Evolutionary conservation across 1,140 invertebrate genomes (phyloP).

Genomic region (Oncopodura yosiiana): DNA sequence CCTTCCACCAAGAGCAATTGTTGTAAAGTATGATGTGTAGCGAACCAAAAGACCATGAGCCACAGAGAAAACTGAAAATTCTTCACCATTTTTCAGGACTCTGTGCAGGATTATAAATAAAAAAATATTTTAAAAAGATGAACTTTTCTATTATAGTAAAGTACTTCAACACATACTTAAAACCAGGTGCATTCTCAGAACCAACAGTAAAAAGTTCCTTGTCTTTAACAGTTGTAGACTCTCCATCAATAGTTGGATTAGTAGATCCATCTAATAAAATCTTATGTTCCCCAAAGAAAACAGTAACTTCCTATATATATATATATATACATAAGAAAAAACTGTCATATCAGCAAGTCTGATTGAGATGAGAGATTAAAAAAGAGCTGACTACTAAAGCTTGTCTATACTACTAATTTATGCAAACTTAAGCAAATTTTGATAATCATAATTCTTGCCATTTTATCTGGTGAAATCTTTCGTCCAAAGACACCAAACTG

Average conservation of each 20-base stretch:
- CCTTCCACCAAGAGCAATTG: constrained; percentile 11
- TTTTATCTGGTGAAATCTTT: constrained; percentile 18
- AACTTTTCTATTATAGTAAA: too few relatives aligned
- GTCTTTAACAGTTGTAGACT: neutral
- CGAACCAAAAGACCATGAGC: constrained; percentile 15
- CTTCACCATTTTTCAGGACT: constrained; percentile 20
- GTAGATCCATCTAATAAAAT: constrained; percentile 14
- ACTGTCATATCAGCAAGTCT: too few relatives aligned
- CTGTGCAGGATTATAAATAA: constrained; percentile 1
- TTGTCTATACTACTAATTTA: too few relatives aligned
- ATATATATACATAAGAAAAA: neutral
- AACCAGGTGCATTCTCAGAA: neutral
- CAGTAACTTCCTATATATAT: constrained; percentile 16
- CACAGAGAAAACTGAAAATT: constrained; percentile 5
- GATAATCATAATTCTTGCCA: constrained; percentile 10
- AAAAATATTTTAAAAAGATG: neutral
- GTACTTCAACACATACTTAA: constrained; percentile 6
- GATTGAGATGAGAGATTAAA: too few relatives aligned
- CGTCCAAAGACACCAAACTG: constrained; percentile 28
- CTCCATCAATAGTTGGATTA: constrained; percentile 7
- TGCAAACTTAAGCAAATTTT: too few relatives aligned
- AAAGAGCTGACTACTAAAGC: too few relatives aligned
- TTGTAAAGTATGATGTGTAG: constrained; percentile 27
- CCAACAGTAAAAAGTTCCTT: neutral
- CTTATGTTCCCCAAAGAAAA: constrained; percentile 25